Conservation (phyloP, 2,113 vertebrate species). For the Osmerus mordax region DNA sequence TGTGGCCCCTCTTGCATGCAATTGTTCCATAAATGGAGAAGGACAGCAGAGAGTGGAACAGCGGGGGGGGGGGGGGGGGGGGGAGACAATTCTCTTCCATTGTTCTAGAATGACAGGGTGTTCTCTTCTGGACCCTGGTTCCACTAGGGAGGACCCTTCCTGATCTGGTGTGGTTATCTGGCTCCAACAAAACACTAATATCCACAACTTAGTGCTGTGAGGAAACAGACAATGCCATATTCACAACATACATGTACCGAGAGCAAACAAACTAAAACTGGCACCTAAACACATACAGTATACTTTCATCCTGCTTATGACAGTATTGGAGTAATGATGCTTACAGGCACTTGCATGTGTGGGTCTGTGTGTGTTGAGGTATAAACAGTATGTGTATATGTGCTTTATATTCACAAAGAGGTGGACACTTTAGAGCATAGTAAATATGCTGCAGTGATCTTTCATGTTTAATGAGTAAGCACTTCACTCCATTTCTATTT, state of each 20-base stretch:
- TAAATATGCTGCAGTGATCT: background rate
- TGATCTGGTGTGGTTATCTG: conserved; percentile 25
- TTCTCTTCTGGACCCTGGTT: conserved; percentile 24
- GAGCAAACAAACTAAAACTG: no score
- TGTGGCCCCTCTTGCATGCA: conserved; percentile 18
- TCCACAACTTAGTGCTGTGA: conserved; percentile 37
- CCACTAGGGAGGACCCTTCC: conserved; percentile 14
- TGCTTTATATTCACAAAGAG: background rate
- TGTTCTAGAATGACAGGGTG: conserved; percentile 54
- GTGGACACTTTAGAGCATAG: background rate
- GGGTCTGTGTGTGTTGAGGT: no score
- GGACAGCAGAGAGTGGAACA: conserved; percentile 35
- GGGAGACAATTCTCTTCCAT: conserved; percentile 32
- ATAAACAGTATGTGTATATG: no score
- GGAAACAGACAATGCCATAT: conserved; percentile 24
- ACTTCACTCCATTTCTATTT: conserved; percentile 7
- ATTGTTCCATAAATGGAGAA: conserved; percentile 51
- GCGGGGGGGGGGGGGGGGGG: conserved; percentile 19
- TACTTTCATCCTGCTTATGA: no score
- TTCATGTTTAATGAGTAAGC: background rate
- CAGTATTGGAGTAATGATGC: no score
- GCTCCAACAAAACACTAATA: conserved; percentile 27
- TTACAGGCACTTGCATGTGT: no score
- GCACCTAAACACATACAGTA: no score
- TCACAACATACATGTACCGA: no score